A percentile compares a stretch with the other conserved stretches of the same genome.
These are phyloP conservation scores for Chydorus sphaericus DNA, from an alignment of 2,888 invertebrate genomes.

Conservation along the genomic window DNA sequence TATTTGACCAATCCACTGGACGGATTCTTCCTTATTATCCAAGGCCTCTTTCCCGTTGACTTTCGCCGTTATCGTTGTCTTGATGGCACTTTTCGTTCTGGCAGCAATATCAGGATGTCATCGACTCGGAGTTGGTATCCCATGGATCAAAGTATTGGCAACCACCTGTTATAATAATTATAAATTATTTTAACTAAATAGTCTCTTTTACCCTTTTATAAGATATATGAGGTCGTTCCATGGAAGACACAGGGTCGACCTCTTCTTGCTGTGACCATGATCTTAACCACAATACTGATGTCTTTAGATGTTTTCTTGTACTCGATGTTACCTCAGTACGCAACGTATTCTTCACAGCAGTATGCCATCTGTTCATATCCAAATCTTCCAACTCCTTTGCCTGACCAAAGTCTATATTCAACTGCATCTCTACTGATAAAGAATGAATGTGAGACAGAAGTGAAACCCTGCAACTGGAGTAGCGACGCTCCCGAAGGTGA, in stretches of 20 bases:
- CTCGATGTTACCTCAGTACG: not conserved
- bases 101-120: not conserved
- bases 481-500: not conserved
- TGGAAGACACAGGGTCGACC: not conserved
- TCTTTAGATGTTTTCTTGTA: not conserved
- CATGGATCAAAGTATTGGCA: not conserved
- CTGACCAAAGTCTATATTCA: too few species aligned
- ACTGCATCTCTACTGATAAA: too few species aligned
- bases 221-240: not conserved
- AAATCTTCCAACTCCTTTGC: not conserved
- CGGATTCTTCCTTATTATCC: not conserved
- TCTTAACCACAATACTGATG: not conserved
- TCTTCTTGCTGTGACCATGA: not conserved
- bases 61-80: not conserved
- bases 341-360: not conserved
- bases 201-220: not conserved
- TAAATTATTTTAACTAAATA: not conserved
- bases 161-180: not conserved
- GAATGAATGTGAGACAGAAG: not conserved
- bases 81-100: not conserved
- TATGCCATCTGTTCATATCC: not conserved
- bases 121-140: not conserved
- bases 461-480: not conserved
- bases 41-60: not conserved
- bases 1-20: not conserved